Base-by-base conservation (phyloP, 2,797 vertebrate genomes). In the Anniella stebbinsi region DNA sequence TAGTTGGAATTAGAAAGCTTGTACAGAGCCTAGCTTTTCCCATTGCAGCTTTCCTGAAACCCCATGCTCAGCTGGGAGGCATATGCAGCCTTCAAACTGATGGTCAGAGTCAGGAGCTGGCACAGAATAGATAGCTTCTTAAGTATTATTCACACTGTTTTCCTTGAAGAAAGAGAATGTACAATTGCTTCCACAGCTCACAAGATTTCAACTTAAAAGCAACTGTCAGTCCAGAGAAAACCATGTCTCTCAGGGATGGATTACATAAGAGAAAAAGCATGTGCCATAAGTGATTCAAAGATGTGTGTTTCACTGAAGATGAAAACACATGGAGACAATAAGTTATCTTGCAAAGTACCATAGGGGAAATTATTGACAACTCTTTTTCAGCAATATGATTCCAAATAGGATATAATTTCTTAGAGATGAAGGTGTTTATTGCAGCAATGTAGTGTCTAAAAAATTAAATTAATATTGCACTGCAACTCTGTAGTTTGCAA, bases 251-350 rank as follows among this genome's bases (percentile, higher is more conserved):
- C 51, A 89, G 67, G 70, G 80, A n/a, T 2, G 38, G 13, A 38
- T 30, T 25, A 45, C 36, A 60, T 57, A 33, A 28, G 66, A 48
- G 76, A n/a, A 36, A 25, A 57, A 80, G 38, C n/a, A 48, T 60
- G 75, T 60, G 51, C 21, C 33, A 9, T 54, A 85, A 78, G 82
- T 41, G 76, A 25, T 80, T 60, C 51, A 86, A 80, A 86, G 83
- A 70, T 72, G 21, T 38, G 18, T 11, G 38, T 60, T 89, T 75
- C 51, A 70, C 75, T 72, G 67, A 85, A 36, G 66, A 9, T 12
- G 45, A 36, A 89, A 89, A 80, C 67, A 89, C 88, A 73, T 36
- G 67, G 66, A 72, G n/a, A 51, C 78, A 81, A 36, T 82, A 81
- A 21, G 67, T 81, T 66, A 87, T 45, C 89, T 80, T 87, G 23